Conservation (phyloP, 2,113 vertebrate species). For the Boulengeromyrus knoepffleri region DNA sequence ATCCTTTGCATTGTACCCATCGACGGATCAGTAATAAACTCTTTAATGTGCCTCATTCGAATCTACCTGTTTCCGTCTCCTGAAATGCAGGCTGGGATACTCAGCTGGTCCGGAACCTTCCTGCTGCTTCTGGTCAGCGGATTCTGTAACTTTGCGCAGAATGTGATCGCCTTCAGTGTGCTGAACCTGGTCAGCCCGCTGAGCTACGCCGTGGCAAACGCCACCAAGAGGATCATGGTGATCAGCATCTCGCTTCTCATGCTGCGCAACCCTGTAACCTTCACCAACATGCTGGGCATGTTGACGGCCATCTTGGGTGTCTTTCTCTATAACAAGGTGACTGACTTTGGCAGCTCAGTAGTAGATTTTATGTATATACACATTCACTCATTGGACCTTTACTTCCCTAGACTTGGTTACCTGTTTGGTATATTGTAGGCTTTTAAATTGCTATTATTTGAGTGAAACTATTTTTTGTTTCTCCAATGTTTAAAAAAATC, state of each 20-base stretch:
- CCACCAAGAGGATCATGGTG: conserved; percentile 96
- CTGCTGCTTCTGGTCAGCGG: conserved; percentile 87
- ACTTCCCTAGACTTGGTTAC: not conserved
- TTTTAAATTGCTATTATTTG: not conserved
- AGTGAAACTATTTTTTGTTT: not conserved
- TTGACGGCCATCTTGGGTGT: conserved; percentile 92
- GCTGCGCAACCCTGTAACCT: conserved; percentile 86
- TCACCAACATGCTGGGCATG: conserved; percentile 89
- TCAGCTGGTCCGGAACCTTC: conserved; percentile 77
- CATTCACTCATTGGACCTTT: not conserved
- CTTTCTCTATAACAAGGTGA: conserved; percentile 93
- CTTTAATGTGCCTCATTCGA: not conserved
- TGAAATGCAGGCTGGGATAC: conserved; percentile 57
- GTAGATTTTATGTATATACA: not conserved
- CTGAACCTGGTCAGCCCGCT: conserved; percentile 90
- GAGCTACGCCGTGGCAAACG: conserved; percentile 93
- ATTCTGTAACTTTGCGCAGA: conserved; percentile 97
- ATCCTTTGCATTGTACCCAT: not conserved
- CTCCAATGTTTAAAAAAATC: not conserved
- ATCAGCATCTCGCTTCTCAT: conserved; percentile 90
- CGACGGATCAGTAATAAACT: not conserved
- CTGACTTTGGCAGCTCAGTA: not conserved
- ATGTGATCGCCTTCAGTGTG: conserved; percentile 94
- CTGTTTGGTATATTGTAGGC: not conserved
- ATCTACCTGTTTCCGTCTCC: not conserved